A percentile compares a stretch with the other conserved stretches of the same genome.
phyloP scores from a whole-genome alignment of 2,797 vertebrate species.

The Loriculus beryllinus region DNA sequence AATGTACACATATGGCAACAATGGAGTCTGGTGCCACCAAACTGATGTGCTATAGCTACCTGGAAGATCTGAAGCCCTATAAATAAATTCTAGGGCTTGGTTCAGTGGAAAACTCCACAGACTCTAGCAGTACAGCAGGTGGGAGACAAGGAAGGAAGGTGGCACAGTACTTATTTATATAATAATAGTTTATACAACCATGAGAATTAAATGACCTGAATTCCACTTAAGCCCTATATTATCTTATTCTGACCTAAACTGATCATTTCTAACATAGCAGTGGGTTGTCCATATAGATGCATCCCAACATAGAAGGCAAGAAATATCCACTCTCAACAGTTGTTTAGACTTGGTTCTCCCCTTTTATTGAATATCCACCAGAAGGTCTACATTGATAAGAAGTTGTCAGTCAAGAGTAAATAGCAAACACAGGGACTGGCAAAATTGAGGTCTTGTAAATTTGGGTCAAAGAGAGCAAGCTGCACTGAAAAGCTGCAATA shows the following conservation, averaged over 20 bases:
- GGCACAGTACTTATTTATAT: background rate
- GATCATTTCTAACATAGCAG: background rate
- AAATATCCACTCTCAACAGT: background rate
- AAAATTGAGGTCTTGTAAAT: slow-evolving; percentile 39
- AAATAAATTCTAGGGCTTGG: background rate
- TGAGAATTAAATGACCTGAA: background rate
- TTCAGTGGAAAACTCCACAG: background rate
- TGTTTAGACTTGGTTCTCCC: background rate
- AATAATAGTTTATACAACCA: background rate
- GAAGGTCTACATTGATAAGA: background rate
- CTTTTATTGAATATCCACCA: background rate
- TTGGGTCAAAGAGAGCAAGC: slow-evolving; percentile 42
- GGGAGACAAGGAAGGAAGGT: background rate
- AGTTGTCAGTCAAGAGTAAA: slow-evolving; percentile 15
- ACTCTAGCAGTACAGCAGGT: background rate
- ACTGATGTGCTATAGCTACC: background rate
- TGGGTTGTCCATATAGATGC: background rate
- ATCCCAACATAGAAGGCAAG: background rate
- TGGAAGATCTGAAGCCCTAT: background rate
- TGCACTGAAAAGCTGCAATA: slow-evolving; percentile 1
- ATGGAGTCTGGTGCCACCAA: background rate
- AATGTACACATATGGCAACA: background rate
- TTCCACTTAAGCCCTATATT: background rate
- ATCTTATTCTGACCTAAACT: background rate
- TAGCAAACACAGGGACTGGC: background rate